phyloP scores from a whole-genome alignment of 2,888 invertebrate genomes.

The Eudasyphora cyanicolor region DNA sequence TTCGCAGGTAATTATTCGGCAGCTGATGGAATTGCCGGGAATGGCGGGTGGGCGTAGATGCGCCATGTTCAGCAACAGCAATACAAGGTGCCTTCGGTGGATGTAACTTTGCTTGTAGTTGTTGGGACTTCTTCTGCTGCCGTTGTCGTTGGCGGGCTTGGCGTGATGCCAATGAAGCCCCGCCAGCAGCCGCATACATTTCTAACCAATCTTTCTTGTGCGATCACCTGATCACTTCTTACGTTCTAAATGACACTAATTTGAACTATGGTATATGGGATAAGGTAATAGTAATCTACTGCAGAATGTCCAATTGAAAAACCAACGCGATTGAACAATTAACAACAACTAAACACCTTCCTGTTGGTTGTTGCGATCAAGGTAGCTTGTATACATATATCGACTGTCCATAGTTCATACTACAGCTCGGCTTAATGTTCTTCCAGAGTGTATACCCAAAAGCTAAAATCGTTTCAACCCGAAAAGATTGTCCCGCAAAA shows the following conservation, averaged over 20 bases:
- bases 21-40: conserved; percentile 83
- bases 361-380: too few relatives aligned
- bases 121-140: conserved; percentile 80
- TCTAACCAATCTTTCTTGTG: neutral
- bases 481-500: too few relatives aligned
- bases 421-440: too few relatives aligned
- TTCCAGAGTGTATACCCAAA: too few relatives aligned
- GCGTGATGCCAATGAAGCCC: conserved; percentile 91
- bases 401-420: too few relatives aligned
- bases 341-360: too few relatives aligned
- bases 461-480: too few relatives aligned
- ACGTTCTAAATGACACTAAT: neutral
- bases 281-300: neutral
- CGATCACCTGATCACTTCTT: neutral
- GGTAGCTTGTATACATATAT: too few relatives aligned
- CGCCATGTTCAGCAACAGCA: conserved; percentile 72
- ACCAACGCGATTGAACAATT: neutral
- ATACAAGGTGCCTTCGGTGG: conserved; percentile 78
- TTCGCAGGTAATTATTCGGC: conserved; percentile 80
- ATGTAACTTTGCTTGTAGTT: conserved; percentile 81
- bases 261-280: neutral
- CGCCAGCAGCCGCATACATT: conserved; percentile 95
- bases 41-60: conserved; percentile 76
- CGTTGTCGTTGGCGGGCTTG: conserved; percentile 86
- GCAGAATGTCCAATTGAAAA: neutral